Base-by-base conservation (phyloP, 2,113 vertebrate species). In the Merops nubicus region DNA sequence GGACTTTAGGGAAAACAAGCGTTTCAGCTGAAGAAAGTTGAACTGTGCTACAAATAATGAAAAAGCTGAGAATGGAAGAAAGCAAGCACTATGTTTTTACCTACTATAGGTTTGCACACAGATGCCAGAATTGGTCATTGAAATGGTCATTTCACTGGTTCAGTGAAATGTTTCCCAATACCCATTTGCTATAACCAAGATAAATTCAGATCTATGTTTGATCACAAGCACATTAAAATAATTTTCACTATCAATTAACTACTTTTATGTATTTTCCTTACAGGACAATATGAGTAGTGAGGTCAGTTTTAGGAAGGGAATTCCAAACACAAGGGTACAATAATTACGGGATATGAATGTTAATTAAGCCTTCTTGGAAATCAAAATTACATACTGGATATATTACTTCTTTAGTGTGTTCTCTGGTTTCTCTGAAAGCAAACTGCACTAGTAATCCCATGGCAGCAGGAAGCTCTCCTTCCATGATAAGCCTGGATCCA, bases 381-480 rank as follows among this genome's bases (percentile, higher is more conserved):
- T 74, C 20, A 88, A 72, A 95, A 15, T 59, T 25, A 96, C 97
- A 23, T 98, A 99, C 99, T 94, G 99, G 99, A 94, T 98, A 98
- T 34, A 97, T 70, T 14, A 98, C 91, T 87, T 99, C 99, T 94
- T 99, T 99, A 91, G 97, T 85, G 29, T 98, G 99, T 63, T 99
- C 99, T 88, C 98, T 97, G 62, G 97, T 98, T 96, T 99, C 99
- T 90, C 99, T 98, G 97, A 99, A 99, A 85, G 99, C 99, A 92
- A 99, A 98, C 93, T 99, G 99, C 54, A 99, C 99, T 42, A 99
- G 97, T 64, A 99, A 97, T 29, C 99, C 99, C 98, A 99, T 99
- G 42, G 99, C 99, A 57, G 99, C 99, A 13, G 99, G 99, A 83
- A 99, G 98, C 90, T 99, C 99, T 42, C 99, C 99, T 91, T 99